These are phyloP conservation scores for Ameiurus melas DNA, from an alignment of 2,113 vertebrate genomes.

Conservation along the genomic window DNA sequence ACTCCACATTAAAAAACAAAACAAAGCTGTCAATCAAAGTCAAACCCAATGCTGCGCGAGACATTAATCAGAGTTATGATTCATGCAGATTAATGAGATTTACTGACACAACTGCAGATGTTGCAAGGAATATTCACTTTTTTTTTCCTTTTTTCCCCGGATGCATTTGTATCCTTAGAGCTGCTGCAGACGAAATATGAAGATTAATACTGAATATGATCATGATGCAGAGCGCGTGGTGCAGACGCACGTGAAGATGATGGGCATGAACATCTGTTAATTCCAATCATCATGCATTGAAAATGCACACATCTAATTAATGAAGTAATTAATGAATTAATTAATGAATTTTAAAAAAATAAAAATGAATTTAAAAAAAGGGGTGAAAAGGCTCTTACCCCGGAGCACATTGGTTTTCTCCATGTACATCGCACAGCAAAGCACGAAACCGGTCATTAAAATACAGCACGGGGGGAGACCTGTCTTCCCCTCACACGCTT, in stretches of 20 bases:
- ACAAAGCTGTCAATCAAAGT: neutral
- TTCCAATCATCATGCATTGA: neutral
- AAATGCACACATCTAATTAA: neutral
- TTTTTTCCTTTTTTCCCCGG: neutral
- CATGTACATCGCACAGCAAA: constrained; percentile 83
- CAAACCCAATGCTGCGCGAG: neutral
- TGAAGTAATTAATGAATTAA: too few relatives aligned
- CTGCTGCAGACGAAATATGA: neutral
- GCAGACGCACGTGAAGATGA: neutral
- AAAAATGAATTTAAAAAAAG: neutral
- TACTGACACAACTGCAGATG: neutral
- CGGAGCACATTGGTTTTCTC: constrained; percentile 77
- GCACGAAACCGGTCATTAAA: constrained; percentile 80
- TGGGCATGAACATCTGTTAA: neutral
- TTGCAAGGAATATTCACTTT: neutral
- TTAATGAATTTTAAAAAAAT: neutral
- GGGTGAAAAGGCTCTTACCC: constrained; percentile 64
- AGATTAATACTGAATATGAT: neutral
- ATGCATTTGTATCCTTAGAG: neutral
- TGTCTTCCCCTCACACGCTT: constrained; percentile 67
- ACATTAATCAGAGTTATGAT: constrained; percentile 24
- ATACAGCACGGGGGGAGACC: constrained; percentile 61
- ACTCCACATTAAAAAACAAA: neutral
- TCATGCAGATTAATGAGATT: neutral
- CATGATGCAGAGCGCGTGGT: neutral